Evolutionary conservation across 2,113 vertebrate genomes (phyloP).

Genomic region (Elaphurus davidianus): DNA sequence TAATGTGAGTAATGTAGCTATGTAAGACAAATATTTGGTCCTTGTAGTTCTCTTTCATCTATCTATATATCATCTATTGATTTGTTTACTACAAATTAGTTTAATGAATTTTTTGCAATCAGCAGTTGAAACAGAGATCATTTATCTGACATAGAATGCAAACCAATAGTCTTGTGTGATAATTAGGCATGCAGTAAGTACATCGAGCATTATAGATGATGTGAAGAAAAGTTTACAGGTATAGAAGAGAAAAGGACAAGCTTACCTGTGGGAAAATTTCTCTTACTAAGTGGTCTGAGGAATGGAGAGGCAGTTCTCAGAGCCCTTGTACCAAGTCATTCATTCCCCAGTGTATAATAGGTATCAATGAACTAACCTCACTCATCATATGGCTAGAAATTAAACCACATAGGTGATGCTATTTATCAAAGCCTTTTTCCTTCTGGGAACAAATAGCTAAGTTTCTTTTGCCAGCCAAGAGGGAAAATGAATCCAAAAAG

Average conservation of each 20-base stretch:
- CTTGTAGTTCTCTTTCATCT: neutral
- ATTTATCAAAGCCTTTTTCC: slow-evolving; percentile 62
- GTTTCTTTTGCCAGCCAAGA: slow-evolving; percentile 61
- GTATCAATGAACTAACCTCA: slow-evolving; percentile 59
- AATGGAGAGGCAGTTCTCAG: neutral
- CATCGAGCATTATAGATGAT: neutral
- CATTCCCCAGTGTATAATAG: slow-evolving; percentile 32
- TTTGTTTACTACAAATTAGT: neutral
- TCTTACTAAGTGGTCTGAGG: slow-evolving; percentile 16
- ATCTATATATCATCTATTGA: neutral
- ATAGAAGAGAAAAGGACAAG: neutral
- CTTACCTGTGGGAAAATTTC: slow-evolving; percentile 31
- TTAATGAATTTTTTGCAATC: neutral
- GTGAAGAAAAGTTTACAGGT: neutral
- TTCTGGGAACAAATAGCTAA: slow-evolving; percentile 74
- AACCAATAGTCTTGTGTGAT: neutral
- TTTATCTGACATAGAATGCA: neutral
- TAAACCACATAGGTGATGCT: slow-evolving; percentile 30
- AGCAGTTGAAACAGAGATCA: neutral
- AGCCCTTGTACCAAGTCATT: neutral
- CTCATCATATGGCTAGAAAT: slow-evolving; percentile 74
- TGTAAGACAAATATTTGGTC: neutral
- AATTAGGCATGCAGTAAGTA: neutral
- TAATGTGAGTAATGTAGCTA: neutral
- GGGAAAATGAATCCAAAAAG: slow-evolving; percentile 13